Conservation (phyloP, 2,888 invertebrate species). For the Ormyrus labotus region DNA sequence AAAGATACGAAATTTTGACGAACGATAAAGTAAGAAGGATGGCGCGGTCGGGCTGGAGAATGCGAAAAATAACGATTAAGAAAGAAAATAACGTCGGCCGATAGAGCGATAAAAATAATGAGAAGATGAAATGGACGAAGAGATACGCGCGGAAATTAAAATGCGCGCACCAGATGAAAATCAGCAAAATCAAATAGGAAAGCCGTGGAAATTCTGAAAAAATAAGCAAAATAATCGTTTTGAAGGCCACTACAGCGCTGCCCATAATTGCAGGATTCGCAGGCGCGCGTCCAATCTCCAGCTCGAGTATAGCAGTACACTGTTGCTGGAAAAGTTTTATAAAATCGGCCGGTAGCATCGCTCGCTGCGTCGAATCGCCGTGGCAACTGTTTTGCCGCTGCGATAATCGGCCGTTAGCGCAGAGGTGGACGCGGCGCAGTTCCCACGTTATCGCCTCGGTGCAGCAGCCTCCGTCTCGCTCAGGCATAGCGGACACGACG, state of each 20-base stretch:
- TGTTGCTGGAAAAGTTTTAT: not conserved
- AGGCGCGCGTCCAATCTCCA: not conserved
- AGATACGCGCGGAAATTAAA: conserved; percentile 33
- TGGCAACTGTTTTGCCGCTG: conserved; percentile 22
- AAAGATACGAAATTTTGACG: conserved; percentile 50
- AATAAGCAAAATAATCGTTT: no score
- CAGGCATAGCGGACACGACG: conserved; percentile 10
- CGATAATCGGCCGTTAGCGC: conserved; percentile 46
- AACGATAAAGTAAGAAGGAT: conserved; percentile 50
- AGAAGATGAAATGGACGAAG: conserved; percentile 39
- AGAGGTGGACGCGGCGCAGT: conserved; percentile 37
- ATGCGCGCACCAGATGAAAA: conserved; percentile 12
- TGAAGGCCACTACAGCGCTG: no score
- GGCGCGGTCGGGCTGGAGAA: conserved; percentile 29
- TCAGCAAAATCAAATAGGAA: not conserved
- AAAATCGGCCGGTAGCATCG: not conserved
- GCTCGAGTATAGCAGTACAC: not conserved
- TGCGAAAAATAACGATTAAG: conserved; percentile 50
- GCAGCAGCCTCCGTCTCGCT: not conserved
- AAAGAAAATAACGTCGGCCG: conserved; percentile 20
- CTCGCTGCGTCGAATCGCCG: conserved; percentile 8
- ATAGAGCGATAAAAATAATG: conserved; percentile 54
- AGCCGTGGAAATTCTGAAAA: no score
- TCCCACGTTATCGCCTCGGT: conserved; percentile 50
- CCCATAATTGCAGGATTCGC: no score